Evolutionary conservation across 2,888 invertebrate genomes (phyloP), one percentile per base, ranked within the genome.

Genomic region (Dugesia japonica): DNA sequence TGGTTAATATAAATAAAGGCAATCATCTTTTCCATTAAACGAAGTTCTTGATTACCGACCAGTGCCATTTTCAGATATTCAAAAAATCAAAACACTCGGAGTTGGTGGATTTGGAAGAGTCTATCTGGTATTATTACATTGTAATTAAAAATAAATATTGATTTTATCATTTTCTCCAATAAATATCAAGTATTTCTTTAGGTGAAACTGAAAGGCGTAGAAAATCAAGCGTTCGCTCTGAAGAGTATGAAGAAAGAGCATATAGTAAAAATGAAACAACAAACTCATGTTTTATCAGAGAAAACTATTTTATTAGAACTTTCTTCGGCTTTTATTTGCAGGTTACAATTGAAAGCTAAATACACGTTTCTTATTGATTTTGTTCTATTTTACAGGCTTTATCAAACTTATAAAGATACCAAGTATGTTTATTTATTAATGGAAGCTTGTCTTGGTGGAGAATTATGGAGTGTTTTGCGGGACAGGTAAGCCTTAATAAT

Each of bases 371-470:
- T 26, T 78, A n/a, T 74, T 7, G 76, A 17, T 38, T 33, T 23
- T 27, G 28, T 78, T 9, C 77, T 79, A 75, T 72, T 74, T 79
- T 85, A 79, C 83, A 92, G 92, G 82, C 86, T 94, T 77, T 92
- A 90, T 84, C 89, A 89, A 81, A 95, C 94, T 0, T 94, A 90
- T 85, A 90, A 90, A 81, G 94, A 95, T 85, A 88, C 88, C 78
- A 93, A 92, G 83, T 93, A 90, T 84, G 89, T 95, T 0, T 95
- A 94, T 84, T 92, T 94, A 87, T 86, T 95, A 73, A 91, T 94
- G 90, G 95, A 95, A 86, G 90, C 90, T 0, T 92, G 94, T 81
- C 87, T 95, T 75, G 94, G 94, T 0, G 94, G 94, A 0, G 94
- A 94, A 84, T 89, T 94, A 15, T 95, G 93, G 92, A 92, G 92